These are phyloP conservation scores for Uropetala carovei DNA, from an alignment of 2,888 invertebrate species.

Conservation along the genomic window DNA sequence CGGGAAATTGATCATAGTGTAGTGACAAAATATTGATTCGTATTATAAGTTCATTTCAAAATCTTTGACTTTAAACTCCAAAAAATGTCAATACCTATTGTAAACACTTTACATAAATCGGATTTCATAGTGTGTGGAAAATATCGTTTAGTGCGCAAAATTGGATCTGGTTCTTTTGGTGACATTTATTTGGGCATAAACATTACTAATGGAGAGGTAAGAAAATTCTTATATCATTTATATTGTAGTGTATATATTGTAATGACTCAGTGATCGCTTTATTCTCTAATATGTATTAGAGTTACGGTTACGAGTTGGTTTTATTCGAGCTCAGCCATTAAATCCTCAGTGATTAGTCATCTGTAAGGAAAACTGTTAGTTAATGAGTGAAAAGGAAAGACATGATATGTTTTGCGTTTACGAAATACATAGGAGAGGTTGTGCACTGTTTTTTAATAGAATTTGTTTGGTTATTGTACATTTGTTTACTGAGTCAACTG, in stretches of 20 bases:
- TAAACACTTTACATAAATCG: slow-evolving; percentile 74
- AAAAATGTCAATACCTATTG: slow-evolving; percentile 59
- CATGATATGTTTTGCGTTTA: not conserved
- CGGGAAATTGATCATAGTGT: slow-evolving; percentile 78
- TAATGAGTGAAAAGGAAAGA: not conserved
- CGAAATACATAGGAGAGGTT: not conserved
- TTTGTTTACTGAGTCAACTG: not conserved
- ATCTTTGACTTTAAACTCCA: slow-evolving; percentile 50
- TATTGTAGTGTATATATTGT: not conserved
- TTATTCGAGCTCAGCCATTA: slow-evolving; percentile 40
- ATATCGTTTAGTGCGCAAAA: slow-evolving; percentile 96
- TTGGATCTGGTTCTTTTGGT: slow-evolving; percentile 99
- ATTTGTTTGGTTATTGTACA: not conserved
- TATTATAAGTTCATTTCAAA: slow-evolving; percentile 51
- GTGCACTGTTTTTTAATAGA: not conserved
- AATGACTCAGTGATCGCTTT: too few species aligned
- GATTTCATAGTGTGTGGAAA: slow-evolving; percentile 93
- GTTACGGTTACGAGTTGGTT: not conserved
- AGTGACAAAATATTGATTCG: slow-evolving; percentile 69
- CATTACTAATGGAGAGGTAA: slow-evolving; percentile 91
- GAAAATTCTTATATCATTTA: not conserved
- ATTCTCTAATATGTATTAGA: not conserved
- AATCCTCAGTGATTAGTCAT: slow-evolving; percentile 38
- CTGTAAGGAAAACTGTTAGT: not conserved
- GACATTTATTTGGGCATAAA: slow-evolving; percentile 98